Evolutionary conservation across 1,140 invertebrate species (phyloP).

Genomic region (Chionoecetes opilio): DNA sequence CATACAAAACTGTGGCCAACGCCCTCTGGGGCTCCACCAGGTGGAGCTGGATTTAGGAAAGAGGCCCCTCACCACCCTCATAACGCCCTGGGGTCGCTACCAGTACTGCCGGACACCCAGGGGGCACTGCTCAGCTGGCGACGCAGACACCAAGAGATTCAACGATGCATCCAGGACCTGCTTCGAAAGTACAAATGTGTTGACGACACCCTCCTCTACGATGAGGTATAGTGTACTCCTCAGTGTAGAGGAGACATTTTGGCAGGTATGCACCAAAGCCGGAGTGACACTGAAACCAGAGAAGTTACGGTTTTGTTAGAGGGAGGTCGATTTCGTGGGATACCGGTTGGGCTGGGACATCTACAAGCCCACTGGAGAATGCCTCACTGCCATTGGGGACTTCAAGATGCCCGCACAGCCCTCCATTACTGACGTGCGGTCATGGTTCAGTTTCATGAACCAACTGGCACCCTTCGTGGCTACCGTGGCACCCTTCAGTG

Average conservation of each 20-base stretch:
- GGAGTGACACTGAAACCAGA: too few species aligned
- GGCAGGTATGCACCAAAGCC: background rate
- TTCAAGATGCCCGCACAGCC: too few species aligned
- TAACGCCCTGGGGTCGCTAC: too few species aligned
- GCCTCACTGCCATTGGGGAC: background rate
- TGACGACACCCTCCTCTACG: conserved; percentile 36
- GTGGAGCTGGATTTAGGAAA: too few species aligned
- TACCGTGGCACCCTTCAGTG: too few species aligned
- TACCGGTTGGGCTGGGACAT: background rate
- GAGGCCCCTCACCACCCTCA: too few species aligned
- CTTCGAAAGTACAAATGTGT: conserved; percentile 35
- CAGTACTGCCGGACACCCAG: too few species aligned
- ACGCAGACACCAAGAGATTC: conserved; percentile 33
- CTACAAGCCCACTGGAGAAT: conserved; percentile 2
- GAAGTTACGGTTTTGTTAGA: too few species aligned
- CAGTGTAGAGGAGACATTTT: conserved; percentile 31
- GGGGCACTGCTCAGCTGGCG: too few species aligned
- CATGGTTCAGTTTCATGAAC: conserved; percentile 25
- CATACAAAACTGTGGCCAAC: background rate
- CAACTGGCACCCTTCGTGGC: conserved; percentile 53
- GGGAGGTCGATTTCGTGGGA: too few species aligned
- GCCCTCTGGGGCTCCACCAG: conserved; percentile 14
- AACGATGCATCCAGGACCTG: background rate
- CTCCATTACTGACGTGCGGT: background rate
- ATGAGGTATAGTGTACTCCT: too few species aligned